Conservation (phyloP, 1,140 invertebrate genomes). For the Drosophila littoralis region DNA sequence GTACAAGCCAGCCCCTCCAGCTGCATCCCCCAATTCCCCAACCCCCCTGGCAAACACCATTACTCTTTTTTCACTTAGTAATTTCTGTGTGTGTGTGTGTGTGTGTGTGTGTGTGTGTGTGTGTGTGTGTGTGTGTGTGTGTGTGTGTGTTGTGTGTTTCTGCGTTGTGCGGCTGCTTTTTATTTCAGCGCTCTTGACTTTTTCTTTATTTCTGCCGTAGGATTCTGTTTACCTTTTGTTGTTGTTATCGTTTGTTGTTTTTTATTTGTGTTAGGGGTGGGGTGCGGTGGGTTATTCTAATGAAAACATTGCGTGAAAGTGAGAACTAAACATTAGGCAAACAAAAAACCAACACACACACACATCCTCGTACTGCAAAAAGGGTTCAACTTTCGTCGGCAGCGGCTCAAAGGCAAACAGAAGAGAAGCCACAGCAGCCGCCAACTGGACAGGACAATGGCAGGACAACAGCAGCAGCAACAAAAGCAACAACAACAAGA, state of each 20-base stretch:
- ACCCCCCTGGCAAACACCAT: neutral
- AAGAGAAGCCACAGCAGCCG: constrained; percentile 51
- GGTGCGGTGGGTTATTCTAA: constrained; percentile 53
- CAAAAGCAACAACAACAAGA: constrained; percentile 31
- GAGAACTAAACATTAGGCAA: constrained; percentile 79
- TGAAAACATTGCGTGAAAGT: constrained; percentile 81
- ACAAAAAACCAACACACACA: constrained; percentile 60
- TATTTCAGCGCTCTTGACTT: constrained; percentile 32
- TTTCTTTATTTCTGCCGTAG: constrained; percentile 37
- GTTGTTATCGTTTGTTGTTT: constrained; percentile 21
- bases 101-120: neutral
- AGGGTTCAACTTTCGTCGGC: constrained; percentile 65
- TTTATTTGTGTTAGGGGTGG: neutral
- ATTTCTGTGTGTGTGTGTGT: constrained; percentile 8
- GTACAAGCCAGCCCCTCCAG: neutral
- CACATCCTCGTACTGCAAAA: constrained; percentile 30
- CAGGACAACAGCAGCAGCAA: constrained; percentile 10
- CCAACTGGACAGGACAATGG: constrained; percentile 41
- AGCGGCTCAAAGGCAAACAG: constrained; percentile 59
- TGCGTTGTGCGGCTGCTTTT: constrained; percentile 9
- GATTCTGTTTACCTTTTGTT: constrained; percentile 32
- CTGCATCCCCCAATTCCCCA: no score
- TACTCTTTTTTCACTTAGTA: neutral
- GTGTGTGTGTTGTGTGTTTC: neutral
- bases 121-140: constrained; percentile 10